Evolutionary conservation across 2,888 invertebrate species (phyloP).

Genomic region (Nomada lathburiana): DNA sequence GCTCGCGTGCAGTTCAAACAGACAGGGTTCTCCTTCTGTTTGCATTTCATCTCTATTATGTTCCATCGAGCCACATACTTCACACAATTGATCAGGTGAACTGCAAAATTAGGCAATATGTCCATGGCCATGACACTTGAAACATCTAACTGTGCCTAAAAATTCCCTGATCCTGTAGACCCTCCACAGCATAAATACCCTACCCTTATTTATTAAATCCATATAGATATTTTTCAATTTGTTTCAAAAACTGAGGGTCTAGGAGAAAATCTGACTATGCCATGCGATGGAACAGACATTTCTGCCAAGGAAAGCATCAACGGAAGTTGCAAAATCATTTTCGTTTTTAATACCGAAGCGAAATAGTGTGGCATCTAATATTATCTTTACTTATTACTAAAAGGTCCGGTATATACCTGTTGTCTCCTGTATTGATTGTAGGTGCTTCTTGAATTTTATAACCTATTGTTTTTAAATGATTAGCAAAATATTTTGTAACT

Average conservation of each 20-base stretch:
- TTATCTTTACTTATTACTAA: neutral
- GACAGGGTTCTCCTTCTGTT: neutral
- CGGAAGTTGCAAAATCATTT: no score
- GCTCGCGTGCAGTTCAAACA: neutral
- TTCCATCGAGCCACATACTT: neutral
- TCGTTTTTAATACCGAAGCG: no score
- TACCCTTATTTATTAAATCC: neutral
- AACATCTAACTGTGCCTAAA: neutral
- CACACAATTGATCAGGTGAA: no score
- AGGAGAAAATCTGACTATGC: no score
- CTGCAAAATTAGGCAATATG: no score
- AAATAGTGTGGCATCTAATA: no score
- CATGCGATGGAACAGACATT: no score
- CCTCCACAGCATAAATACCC: neutral
- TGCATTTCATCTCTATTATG: neutral
- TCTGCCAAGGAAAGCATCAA: no score
- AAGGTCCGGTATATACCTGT: slow-evolving; percentile 17
- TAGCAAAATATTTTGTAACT: slow-evolving; percentile 4
- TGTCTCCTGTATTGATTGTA: slow-evolving; percentile 1
- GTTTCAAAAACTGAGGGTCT: no score
- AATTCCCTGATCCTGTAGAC: neutral
- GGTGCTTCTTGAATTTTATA: neutral
- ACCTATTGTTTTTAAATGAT: neutral
- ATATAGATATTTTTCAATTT: no score
- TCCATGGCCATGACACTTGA: neutral